Conservation (phyloP, 2,888 invertebrate genomes). For the Lepetodrilus schrolli region DNA sequence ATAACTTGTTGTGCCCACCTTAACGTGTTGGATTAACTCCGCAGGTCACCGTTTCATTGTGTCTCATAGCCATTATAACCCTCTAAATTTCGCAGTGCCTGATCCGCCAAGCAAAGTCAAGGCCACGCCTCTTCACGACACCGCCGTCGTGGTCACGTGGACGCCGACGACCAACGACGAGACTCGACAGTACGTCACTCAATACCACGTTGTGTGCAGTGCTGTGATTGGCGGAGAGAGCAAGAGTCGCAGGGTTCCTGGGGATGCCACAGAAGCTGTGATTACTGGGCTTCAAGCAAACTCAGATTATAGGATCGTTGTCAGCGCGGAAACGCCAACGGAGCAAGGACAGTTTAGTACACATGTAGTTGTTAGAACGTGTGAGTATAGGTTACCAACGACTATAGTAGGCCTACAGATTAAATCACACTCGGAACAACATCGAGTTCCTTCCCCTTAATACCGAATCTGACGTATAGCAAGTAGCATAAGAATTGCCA, state of each 20-base stretch:
- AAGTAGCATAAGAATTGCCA: too few species aligned
- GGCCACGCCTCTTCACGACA: background rate
- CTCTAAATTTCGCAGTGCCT: background rate
- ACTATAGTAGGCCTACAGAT: too few species aligned
- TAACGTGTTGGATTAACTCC: too few species aligned
- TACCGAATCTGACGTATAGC: too few species aligned
- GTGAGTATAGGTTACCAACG: too few species aligned
- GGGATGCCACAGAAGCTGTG: background rate
- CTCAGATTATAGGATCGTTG: background rate
- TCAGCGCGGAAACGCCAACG: background rate
- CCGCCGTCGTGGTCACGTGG: background rate
- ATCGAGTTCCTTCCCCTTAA: too few species aligned
- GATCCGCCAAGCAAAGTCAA: background rate
- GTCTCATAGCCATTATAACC: too few species aligned
- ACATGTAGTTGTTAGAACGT: background rate
- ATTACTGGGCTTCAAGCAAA: background rate
- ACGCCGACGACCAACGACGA: background rate
- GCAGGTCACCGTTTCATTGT: too few species aligned
- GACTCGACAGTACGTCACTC: background rate
- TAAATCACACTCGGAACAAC: too few species aligned
- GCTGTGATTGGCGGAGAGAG: too few species aligned
- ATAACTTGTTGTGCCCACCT: too few species aligned
- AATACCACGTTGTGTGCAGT: background rate
- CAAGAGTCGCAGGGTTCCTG: background rate
- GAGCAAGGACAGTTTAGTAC: background rate